These are phyloP conservation scores for Lutraria lutraria DNA, from an alignment of 2,888 invertebrate species.

Conservation along the genomic window DNA sequence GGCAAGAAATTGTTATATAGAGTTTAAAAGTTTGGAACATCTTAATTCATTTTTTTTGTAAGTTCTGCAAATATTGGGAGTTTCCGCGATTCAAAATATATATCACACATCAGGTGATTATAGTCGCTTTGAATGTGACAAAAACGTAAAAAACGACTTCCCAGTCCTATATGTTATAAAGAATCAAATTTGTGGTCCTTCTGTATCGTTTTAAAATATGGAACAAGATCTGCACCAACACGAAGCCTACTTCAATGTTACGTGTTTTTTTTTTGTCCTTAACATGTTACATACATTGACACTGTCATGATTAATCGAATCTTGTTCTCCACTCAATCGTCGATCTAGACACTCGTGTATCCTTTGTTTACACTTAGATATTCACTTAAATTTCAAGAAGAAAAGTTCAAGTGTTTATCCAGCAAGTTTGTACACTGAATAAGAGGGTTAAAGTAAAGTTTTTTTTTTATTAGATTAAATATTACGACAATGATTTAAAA, in stretches of 20 bases:
- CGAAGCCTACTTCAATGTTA: neutral
- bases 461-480: neutral
- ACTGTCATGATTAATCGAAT: neutral
- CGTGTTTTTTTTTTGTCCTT: neutral
- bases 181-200: no score
- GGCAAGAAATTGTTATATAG: no score
- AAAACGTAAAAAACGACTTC: no score
- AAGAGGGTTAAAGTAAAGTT: neutral
- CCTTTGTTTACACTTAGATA: neutral
- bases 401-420: neutral
- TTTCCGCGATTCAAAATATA: no score
- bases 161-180: no score
- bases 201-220: neutral
- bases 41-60: no score
- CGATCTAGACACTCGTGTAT: neutral
- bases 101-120: no score
- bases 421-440: neutral
- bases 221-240: neutral
- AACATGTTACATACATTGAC: neutral
- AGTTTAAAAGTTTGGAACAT: no score
- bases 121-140: no score
- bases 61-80: no score
- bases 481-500: neutral
- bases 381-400: neutral
- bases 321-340: neutral